These are phyloP conservation scores for Anisognathus igniventris DNA, from an alignment of 2,797 vertebrate genomes.

Conservation along the genomic window DNA sequence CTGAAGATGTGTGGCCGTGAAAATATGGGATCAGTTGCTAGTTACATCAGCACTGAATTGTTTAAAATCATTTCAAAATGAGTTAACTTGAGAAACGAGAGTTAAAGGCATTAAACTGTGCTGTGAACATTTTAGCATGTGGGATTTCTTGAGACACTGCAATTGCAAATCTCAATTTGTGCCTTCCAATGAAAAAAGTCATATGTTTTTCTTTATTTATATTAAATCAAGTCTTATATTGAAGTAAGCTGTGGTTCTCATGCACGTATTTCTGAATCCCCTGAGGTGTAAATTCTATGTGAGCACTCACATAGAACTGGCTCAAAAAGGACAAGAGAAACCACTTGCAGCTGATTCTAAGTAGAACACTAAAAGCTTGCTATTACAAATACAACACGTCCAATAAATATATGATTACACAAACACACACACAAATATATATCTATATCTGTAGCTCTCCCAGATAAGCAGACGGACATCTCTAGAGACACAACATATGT, in stretches of 20 bases:
- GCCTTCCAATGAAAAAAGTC: neutral
- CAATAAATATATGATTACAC: neutral
- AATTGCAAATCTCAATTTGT: neutral
- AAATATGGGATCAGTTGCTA: neutral
- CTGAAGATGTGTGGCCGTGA: neutral
- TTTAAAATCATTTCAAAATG: conserved; percentile 6
- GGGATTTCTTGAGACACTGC: neutral
- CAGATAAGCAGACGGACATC: neutral
- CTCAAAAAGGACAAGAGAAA: neutral
- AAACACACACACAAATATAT: accelerated
- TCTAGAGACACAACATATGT: neutral
- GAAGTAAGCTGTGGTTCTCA: neutral
- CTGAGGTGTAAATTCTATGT: neutral
- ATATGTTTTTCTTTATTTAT: neutral
- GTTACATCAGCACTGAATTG: neutral
- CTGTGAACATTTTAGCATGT: neutral
- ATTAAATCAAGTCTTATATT: neutral
- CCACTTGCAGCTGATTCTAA: neutral
- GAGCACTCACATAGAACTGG: neutral
- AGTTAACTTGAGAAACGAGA: conserved; percentile 1
- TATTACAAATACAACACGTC: neutral
- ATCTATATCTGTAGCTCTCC: neutral
- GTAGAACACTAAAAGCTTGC: neutral
- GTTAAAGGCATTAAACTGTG: neutral
- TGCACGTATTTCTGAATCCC: neutral